Conservation (phyloP, 1,140 invertebrate genomes). For the Catajapyx aquilonaris region DNA sequence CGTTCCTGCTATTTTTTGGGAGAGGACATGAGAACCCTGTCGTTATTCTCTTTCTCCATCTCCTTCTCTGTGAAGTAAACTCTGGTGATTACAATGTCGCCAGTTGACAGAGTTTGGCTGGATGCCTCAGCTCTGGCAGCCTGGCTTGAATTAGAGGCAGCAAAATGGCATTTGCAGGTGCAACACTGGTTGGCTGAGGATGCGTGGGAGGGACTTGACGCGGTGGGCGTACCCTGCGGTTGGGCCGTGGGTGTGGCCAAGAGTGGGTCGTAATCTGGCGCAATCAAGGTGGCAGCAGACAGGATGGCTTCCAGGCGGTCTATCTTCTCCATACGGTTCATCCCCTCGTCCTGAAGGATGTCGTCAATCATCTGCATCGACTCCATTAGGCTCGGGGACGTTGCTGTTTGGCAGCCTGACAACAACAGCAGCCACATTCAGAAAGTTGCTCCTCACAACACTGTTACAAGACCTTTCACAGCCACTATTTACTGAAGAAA, state of each 20-base stretch:
- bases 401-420: not conserved
- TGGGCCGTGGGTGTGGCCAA: slow-evolving; percentile 21
- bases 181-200: no score
- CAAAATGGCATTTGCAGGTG: no score
- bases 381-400: slow-evolving; percentile 38
- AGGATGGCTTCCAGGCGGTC: slow-evolving; percentile 66
- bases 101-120: slow-evolving; percentile 74
- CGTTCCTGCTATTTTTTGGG: slow-evolving; percentile 10
- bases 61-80: slow-evolving; percentile 52
- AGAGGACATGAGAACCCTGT: slow-evolving; percentile 7
- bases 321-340: slow-evolving; percentile 69
- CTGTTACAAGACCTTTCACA: not conserved
- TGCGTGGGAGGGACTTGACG: no score
- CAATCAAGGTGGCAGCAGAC: slow-evolving; percentile 39
- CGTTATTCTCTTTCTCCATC: slow-evolving; percentile 13
- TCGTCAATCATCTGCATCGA: slow-evolving; percentile 77
- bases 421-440: not conserved
- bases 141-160: no score
- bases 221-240: not conserved
- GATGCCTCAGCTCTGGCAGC: slow-evolving; percentile 24
- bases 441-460: slow-evolving; percentile 9
- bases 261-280: slow-evolving; percentile 4
- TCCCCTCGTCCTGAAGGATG: slow-evolving; percentile 55
- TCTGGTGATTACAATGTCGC: slow-evolving; percentile 78
- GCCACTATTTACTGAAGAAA: not conserved